Base-by-base conservation (phyloP, 2,113 vertebrate species). In the Echinops telfairi region DNA sequence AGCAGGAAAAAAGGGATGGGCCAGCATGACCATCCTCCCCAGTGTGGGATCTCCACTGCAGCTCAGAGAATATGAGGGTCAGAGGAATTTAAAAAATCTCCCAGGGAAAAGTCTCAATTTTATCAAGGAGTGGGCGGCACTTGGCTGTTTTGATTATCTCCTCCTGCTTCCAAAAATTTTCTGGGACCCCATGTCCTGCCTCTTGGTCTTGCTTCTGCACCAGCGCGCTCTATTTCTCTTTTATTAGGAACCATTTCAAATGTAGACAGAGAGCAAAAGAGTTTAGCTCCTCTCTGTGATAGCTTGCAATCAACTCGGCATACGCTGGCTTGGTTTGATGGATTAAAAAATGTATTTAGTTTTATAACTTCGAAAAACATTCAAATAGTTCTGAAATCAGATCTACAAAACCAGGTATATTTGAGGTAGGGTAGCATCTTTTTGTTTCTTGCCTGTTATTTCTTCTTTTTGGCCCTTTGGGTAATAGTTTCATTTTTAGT, bases 251-350 rank as follows among this genome's bases (percentile, higher is more conserved):
- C 83, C 91, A 53, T 91, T 86, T 73, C 43, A 91, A 83, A 89
- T 80, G 81, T 75, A 66, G 20, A n/a, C 15, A 66, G 57, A 57
- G 86, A 86, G 57, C 7, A 22, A n/a, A 75, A 36, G 40, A 70
- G 20, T 75, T 3, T 38, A 36, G 5, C 80, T 86, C 12, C 19
- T 86, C 47, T 88, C 40, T 87, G 29, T 22, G 58, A 81, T 14
- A 29, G 83, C 87, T 77, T 92, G 57, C 10, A 40, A 80, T 60
- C 38, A 70, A 40, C 11, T 81, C 29, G n/a, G 38, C 62, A 76
- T 83, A 80, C 6, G 88, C 53, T 95, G 91, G 29, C 47, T 77
- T 92, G 79, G 86, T 88, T 91, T 68, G 70, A 29, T 78, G 57
- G 3, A 20, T 58, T 86, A 83, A 83, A 87, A n/a, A 87, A 76